Evolutionary conservation across 2,113 vertebrate species (phyloP).

Genomic region (Bostrychus sinensis): DNA sequence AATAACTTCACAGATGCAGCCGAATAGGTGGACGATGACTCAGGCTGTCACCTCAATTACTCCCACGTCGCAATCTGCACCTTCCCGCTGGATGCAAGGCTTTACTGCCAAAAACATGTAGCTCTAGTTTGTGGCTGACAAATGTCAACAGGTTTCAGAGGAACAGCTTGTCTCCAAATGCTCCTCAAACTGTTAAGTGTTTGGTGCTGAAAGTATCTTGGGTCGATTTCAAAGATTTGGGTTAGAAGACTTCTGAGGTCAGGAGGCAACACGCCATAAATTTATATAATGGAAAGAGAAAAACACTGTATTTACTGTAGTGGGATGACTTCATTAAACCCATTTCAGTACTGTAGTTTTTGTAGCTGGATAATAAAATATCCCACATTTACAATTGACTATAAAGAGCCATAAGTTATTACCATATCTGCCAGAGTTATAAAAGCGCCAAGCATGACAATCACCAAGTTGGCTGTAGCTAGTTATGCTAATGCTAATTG

Average conservation of each 20-base stretch:
- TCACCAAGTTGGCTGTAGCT: too few relatives aligned
- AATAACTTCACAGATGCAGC: slow-evolving; percentile 18
- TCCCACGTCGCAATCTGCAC: slow-evolving; percentile 36
- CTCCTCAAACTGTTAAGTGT: slow-evolving; percentile 6
- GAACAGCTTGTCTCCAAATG: slow-evolving; percentile 21
- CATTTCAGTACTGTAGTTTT: too few relatives aligned
- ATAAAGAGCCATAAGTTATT: background rate
- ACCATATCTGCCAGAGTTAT: too few relatives aligned
- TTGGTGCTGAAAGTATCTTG: slow-evolving; percentile 6
- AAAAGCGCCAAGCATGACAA: too few relatives aligned
- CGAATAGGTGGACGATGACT: slow-evolving; percentile 46
- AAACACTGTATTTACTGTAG: background rate
- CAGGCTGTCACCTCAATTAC: slow-evolving; percentile 51
- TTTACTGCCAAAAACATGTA: slow-evolving; percentile 43
- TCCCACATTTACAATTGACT: background rate
- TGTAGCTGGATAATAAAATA: too few relatives aligned
- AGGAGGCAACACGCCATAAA: background rate
- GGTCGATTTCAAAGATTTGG: background rate
- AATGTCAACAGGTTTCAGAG: slow-evolving; percentile 38
- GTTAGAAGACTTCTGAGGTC: background rate
- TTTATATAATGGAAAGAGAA: background rate
- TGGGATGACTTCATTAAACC: too few relatives aligned
- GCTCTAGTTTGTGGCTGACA: slow-evolving; percentile 23
- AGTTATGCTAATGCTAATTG: too few relatives aligned
- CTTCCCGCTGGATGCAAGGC: background rate